These are phyloP conservation scores for Drosophila virilis DNA, from an alignment of 1,140 invertebrate genomes.

Conservation along the genomic window DNA sequence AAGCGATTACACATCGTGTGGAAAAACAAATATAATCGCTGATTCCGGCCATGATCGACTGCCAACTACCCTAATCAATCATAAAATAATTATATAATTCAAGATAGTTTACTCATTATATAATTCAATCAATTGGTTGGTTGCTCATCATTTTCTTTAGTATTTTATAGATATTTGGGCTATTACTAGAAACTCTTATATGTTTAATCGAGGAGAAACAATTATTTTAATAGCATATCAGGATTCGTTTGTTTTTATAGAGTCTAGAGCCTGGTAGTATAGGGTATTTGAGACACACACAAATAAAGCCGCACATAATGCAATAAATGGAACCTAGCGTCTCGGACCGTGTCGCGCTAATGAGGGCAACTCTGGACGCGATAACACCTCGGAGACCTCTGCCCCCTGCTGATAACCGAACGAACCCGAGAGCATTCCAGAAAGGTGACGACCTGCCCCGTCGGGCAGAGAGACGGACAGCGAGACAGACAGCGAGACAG, in stretches of 20 bases:
- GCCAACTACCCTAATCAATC: conserved; percentile 1
- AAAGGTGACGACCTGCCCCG: conserved; percentile 40
- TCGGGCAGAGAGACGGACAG: background rate
- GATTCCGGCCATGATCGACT: background rate
- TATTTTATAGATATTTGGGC: no score
- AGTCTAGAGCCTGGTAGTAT: background rate
- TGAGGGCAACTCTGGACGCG: conserved; percentile 49
- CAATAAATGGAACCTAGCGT: conserved; percentile 30
- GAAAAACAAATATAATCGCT: conserved; percentile 26
- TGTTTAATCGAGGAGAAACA: no score
- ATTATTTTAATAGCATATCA: no score
- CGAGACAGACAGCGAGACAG: conserved; percentile 6
- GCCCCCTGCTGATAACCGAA: conserved; percentile 50
- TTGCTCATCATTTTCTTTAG: no score
- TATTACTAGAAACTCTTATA: no score
- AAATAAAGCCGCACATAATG: background rate
- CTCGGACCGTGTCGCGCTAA: conserved; percentile 40
- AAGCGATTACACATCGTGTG: conserved; percentile 62
- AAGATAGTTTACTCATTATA: no score
- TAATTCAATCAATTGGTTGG: background rate
- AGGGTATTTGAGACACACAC: conserved; percentile 12
- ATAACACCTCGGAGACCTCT: conserved; percentile 63
- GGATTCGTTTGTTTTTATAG: no score
- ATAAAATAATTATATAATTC: background rate
- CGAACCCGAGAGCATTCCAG: conserved; percentile 23